Evolutionary conservation across 2,113 vertebrate species (phyloP), one percentile per base, ranked within the genome.

Genomic region (Noctilio leporinus): DNA sequence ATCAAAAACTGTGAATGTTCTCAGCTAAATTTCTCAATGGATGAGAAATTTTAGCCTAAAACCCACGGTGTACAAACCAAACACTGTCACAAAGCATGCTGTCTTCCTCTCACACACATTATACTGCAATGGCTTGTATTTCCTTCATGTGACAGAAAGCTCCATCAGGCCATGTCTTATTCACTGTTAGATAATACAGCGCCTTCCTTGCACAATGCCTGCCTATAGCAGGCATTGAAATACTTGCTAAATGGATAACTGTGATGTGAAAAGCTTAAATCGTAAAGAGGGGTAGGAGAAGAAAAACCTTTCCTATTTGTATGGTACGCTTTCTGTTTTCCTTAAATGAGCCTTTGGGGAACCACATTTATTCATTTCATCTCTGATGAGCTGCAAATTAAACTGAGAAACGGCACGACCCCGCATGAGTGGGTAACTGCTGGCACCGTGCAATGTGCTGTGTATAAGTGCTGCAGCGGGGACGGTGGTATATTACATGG

Each of bases 361-460:
- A 78, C 59, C 51, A 91, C 81, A 24, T 91, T 96, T 89, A 94
- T 89, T 92, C 82, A 91, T 70, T 86, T 86, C 78, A 62, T 75
- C 67, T 94, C 73, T 93, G 85, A 93, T 94, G 55, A 80, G 64
- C 64, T 91, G 62, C 83, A 91, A 94, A 93, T 96, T 89, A 95
- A 95, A 92, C 84, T 57, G 91, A 96, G 77, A 75, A 86, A 97
- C 9, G 75, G 30, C 38, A 33, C 59, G 92, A 65, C 93, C 85
- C 83, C 67, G 12, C 38, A 70, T 82, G 55, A 57, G 64, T 22
- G 81, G 87, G 45, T 57, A 75, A 94, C 0, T 73, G 88, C 85
- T 49, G 17, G 53, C 51, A 59, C 26, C 0, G 1, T 14, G 47
- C 45, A 10, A 55, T 1, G 19, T 1, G 5, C 38, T 26, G 10